Conservation (phyloP, 2,888 invertebrate species). For the Panopea generosa region DNA sequence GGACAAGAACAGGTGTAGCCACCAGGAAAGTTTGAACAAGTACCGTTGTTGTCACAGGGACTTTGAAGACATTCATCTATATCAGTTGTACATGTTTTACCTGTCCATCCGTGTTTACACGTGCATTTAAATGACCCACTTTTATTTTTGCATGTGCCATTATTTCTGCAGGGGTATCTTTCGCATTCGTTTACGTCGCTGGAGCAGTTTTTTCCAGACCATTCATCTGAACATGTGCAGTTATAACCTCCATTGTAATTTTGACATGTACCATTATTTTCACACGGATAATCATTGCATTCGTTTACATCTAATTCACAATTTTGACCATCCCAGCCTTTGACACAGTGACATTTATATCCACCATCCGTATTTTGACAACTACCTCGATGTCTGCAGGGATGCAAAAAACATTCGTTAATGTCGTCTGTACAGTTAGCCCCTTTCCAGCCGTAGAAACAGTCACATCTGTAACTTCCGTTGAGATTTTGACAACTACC, state of each 20-base stretch:
- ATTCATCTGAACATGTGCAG: slow-evolving; percentile 18
- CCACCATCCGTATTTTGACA: not conserved
- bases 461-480: slow-evolving; percentile 23
- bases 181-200: slow-evolving; percentile 6
- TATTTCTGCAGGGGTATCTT: not conserved
- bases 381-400: not conserved
- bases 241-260: slow-evolving; percentile 33
- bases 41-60: slow-evolving; percentile 5
- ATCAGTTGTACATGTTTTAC: slow-evolving; percentile 9
- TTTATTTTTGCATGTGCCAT: slow-evolving; percentile 28
- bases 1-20: slow-evolving; percentile 16
- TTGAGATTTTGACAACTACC: slow-evolving; percentile 11
- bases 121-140: slow-evolving; percentile 27
- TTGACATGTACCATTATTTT: slow-evolving; percentile 32
- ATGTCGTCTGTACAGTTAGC: slow-evolving; percentile 20
- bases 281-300: slow-evolving; percentile 26
- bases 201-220: slow-evolving; percentile 6
- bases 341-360: not conserved
- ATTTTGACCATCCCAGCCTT: slow-evolving; percentile 40
- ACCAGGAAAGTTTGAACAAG: slow-evolving; percentile 13
- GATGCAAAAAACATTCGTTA: slow-evolving; percentile 10
- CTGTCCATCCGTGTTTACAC: slow-evolving; percentile 11
- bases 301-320: slow-evolving; percentile 48
- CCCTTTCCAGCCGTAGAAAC: slow-evolving; percentile 23
- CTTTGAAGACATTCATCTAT: slow-evolving; percentile 24